These are phyloP conservation scores for Ceratosolen fusciceps DNA, from an alignment of 1,140 invertebrate species.

Conservation along the genomic window DNA sequence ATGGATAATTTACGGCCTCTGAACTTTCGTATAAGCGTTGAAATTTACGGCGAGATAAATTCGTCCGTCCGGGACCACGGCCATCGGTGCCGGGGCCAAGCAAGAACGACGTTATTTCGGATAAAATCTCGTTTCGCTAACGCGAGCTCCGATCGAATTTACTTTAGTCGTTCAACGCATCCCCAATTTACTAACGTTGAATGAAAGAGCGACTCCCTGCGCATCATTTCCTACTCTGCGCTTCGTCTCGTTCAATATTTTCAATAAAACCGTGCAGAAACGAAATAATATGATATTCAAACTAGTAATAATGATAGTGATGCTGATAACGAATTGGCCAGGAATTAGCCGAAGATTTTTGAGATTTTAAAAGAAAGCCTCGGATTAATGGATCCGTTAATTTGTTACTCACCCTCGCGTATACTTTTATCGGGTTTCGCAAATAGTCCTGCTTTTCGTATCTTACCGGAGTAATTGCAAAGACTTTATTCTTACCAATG, in stretches of 20 bases:
- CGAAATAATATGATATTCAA: too few species aligned
- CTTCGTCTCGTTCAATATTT: too few species aligned
- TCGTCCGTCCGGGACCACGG: neutral
- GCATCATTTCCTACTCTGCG: too few species aligned
- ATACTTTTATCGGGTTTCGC: neutral
- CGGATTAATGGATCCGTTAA: neutral
- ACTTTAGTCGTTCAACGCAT: neutral
- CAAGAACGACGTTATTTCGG: too few species aligned
- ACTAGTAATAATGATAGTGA: too few species aligned
- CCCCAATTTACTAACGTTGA: too few species aligned
- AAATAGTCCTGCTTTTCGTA: neutral
- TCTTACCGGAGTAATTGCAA: neutral
- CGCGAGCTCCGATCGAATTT: constrained; percentile 16
- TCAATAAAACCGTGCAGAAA: too few species aligned
- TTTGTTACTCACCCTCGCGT: neutral
- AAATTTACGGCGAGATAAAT: constrained; percentile 42
- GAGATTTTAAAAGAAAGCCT: neutral
- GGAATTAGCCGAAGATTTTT: neutral
- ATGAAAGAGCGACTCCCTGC: too few species aligned
- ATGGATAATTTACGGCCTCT: constrained; percentile 25
- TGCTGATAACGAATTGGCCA: too few species aligned
- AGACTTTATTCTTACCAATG: neutral
- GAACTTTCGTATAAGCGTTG: constrained; percentile 9
- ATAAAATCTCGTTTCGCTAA: constrained; percentile 11
- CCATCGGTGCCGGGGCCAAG: neutral